phyloP scores from a whole-genome alignment of 2,888 invertebrate genomes.

The Hyppa rectilinea region DNA sequence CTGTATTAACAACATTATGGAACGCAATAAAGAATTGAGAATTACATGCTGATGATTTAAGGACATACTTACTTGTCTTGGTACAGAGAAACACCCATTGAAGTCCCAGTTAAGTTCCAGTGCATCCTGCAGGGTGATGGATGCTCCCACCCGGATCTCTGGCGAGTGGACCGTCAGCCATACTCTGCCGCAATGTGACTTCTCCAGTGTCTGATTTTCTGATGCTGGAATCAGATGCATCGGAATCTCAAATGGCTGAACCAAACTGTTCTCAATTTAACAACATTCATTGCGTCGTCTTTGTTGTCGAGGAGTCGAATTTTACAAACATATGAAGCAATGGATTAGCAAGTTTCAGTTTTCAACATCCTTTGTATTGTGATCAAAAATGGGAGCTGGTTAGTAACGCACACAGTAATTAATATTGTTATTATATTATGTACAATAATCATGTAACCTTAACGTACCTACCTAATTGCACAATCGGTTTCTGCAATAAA shows the following conservation, averaged over 20 bases:
- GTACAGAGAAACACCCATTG: slow-evolving; percentile 79
- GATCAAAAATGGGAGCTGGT: background rate
- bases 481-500: slow-evolving; percentile 18
- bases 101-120: slow-evolving; percentile 89
- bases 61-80: slow-evolving; percentile 79
- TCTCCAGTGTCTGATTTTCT: slow-evolving; percentile 79
- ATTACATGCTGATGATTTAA: background rate
- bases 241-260: background rate
- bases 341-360: background rate
- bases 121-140: slow-evolving; percentile 77
- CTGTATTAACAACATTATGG: no score
- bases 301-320: background rate
- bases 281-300: background rate
- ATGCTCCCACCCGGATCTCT: slow-evolving; percentile 70
- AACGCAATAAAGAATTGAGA: no score
- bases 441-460: slow-evolving; percentile 1
- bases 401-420: background rate
- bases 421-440: slow-evolving; percentile 3
- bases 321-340: background rate
- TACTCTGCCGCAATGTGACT: slow-evolving; percentile 85
- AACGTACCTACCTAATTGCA: background rate
- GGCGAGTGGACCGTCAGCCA: slow-evolving; percentile 88
- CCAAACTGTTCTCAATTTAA: background rate
- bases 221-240: slow-evolving; percentile 65
- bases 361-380: background rate